These are phyloP conservation scores for Scomberomorus guttatus DNA, from an alignment of 2,797 vertebrate species.

Conservation along the genomic window DNA sequence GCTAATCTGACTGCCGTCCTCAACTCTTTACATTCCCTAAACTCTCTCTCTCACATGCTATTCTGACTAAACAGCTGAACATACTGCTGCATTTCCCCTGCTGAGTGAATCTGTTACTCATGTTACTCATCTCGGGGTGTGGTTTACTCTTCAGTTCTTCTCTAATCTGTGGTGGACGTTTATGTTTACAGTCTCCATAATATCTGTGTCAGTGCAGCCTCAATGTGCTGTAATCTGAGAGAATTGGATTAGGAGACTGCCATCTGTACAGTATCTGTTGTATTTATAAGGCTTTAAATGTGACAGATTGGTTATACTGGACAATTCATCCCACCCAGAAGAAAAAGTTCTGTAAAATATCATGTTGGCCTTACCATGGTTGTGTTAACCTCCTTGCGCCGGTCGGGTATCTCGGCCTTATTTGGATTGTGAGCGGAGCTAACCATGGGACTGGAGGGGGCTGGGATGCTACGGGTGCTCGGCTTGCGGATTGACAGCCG, in stretches of 20 bases:
- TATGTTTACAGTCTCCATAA: background rate
- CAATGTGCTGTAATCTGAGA: slow-evolving; percentile 42
- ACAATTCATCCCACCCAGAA: background rate
- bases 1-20: slow-evolving; percentile 41
- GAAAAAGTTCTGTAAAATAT: background rate
- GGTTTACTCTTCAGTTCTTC: background rate
- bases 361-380: slow-evolving; percentile 82
- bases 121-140: background rate
- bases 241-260: slow-evolving; percentile 56
- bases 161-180: slow-evolving; percentile 13
- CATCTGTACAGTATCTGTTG: slow-evolving; percentile 37
- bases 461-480: slow-evolving; percentile 87
- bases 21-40: background rate
- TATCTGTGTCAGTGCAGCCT: slow-evolving; percentile 30
- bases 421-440: slow-evolving; percentile 96
- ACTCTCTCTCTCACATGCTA: background rate
- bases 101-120: background rate
- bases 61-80: background rate
- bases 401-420: slow-evolving; percentile 93
- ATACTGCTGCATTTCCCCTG: background rate
- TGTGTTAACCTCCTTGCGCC: slow-evolving; percentile 89
- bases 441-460: slow-evolving; percentile 95
- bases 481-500: slow-evolving; percentile 88
- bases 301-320: background rate
- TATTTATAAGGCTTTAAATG: slow-evolving; percentile 24